phyloP scores from a whole-genome alignment of 2,797 vertebrate species.

The Rallus crepitans region DNA sequence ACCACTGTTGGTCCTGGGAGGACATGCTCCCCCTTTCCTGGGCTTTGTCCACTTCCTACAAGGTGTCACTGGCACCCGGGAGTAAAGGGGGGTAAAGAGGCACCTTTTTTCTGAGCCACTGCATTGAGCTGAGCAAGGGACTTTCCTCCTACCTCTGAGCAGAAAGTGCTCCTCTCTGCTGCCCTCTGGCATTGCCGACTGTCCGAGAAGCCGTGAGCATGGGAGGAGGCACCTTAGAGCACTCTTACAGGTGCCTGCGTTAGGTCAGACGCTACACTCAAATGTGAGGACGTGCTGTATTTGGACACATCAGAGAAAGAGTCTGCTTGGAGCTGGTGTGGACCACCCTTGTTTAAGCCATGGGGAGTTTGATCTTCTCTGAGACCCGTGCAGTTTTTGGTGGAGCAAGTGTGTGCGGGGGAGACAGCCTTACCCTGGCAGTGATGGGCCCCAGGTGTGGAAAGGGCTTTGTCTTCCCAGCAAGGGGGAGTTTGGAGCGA shows the following conservation, averaged over 20 bases:
- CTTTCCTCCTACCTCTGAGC: neutral
- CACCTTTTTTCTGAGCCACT: neutral
- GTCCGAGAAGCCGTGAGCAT: fast-evolving
- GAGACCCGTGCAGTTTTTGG: neutral
- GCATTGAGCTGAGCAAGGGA: neutral
- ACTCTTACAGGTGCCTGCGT: neutral
- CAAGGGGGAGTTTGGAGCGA: neutral
- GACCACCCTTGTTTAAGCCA: neutral
- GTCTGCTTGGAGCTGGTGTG: neutral
- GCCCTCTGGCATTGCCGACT: neutral
- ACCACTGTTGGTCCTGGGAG: neutral
- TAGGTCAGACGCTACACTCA: neutral
- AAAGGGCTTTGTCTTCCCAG: neutral
- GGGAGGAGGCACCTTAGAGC: neutral
- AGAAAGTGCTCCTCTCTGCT: neutral
- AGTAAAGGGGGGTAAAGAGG: neutral
- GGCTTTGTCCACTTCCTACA: neutral
- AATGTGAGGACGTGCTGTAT: neutral
- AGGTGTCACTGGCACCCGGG: neutral
- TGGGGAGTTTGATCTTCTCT: neutral
- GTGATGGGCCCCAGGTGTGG: neutral
- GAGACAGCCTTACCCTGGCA: neutral
- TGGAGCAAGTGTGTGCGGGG: neutral
- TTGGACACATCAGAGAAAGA: neutral
- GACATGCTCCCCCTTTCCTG: neutral